A percentile compares a stretch with the other conserved stretches of the same genome.
Evolutionary conservation across 2,888 invertebrate genomes (phyloP).

Genomic region (Pediacus dermestoides): DNA sequence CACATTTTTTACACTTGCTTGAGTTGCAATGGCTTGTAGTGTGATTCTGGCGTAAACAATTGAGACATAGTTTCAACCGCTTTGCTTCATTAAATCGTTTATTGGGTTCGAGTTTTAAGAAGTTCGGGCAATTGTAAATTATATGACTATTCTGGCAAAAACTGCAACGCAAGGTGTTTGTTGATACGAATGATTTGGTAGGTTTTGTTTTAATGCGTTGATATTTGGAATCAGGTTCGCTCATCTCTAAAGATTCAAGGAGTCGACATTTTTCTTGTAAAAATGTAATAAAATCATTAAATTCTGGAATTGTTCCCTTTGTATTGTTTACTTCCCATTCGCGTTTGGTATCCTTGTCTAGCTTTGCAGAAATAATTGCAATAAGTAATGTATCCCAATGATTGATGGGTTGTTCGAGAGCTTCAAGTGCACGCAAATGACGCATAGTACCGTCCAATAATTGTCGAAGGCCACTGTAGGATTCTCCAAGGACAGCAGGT

Average conservation of each 20-base stretch:
- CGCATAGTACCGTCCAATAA: slow-evolving; percentile 6
- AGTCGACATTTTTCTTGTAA: no score
- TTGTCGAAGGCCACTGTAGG: slow-evolving; percentile 11
- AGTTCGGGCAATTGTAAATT: slow-evolving; percentile 1
- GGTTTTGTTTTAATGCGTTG: no score
- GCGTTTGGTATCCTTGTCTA: no score
- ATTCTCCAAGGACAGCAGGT: slow-evolving; percentile 14
- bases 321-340: no score
- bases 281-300: no score
- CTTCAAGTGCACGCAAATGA: slow-evolving; percentile 14
- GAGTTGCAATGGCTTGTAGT: not conserved
- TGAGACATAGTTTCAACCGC: slow-evolving; percentile 3
- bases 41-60: slow-evolving; percentile 1
- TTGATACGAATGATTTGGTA: no score
- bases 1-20: not conserved
- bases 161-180: no score
- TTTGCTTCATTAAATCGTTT: not conserved
- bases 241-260: no score
- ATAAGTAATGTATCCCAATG: slow-evolving; percentile 19
- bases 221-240: no score
- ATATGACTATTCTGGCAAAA: no score
- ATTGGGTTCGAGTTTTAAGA: not conserved
- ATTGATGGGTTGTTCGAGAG: slow-evolving; percentile 11
- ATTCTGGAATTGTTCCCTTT: no score
- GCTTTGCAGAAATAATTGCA: no score